These are phyloP conservation scores for Osmoderma eremita DNA, from an alignment of 2,888 invertebrate species.

Conservation along the genomic window DNA sequence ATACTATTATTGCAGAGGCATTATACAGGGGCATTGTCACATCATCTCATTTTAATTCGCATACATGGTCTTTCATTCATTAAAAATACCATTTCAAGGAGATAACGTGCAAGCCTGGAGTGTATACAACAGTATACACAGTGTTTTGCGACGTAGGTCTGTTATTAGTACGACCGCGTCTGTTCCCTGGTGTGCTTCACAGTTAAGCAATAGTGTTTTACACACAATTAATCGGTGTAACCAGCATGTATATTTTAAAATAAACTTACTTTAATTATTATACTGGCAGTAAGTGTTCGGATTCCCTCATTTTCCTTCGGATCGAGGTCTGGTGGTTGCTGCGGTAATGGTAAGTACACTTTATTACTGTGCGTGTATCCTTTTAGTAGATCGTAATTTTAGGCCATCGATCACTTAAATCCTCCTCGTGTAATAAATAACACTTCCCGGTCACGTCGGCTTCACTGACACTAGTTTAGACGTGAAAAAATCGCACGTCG, in stretches of 20 bases:
- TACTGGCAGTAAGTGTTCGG: constrained; percentile 26
- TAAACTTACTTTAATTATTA: constrained; percentile 32
- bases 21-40: too few relatives aligned
- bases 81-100: constrained; percentile 26
- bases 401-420: constrained; percentile 12
- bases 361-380: constrained; percentile 13
- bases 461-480: constrained; percentile 23
- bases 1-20: too few relatives aligned
- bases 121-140: background rate
- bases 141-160: constrained; percentile 34
- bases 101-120: background rate
- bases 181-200: constrained; percentile 26
- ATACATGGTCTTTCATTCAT: constrained; percentile 22
- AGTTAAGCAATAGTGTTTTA: constrained; percentile 32
- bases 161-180: constrained; percentile 34
- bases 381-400: constrained; percentile 11
- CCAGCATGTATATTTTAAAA: constrained; percentile 13
- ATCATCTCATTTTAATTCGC: background rate
- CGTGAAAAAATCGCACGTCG: background rate
- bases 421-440: background rate
- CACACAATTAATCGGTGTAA: constrained; percentile 12
- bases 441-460: constrained; percentile 9
- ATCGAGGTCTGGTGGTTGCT: background rate
- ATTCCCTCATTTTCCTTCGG: constrained; percentile 17
- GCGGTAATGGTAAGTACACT: constrained; percentile 21